Evolutionary conservation across 2,113 vertebrate genomes (phyloP).

Genomic region (Boulengeromyrus knoepffleri): DNA sequence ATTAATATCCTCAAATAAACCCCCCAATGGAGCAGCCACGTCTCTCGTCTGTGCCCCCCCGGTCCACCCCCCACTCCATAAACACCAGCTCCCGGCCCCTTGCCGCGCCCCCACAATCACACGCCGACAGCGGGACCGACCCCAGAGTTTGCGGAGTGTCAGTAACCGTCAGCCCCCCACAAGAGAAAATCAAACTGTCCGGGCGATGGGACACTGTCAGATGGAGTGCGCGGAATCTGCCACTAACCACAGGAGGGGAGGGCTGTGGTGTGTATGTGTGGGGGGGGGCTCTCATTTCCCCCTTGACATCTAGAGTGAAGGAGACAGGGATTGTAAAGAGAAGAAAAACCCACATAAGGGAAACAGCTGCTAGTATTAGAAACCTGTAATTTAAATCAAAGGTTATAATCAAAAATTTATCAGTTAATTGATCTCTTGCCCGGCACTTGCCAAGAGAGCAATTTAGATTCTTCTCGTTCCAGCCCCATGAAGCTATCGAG

Average conservation of each 20-base stretch:
- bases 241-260: conserved; percentile 19
- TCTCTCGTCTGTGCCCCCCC: background rate
- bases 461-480: conserved; percentile 29
- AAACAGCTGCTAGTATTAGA: conserved; percentile 31
- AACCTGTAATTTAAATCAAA: conserved; percentile 42
- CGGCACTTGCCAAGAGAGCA: conserved; percentile 35
- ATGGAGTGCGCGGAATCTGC: background rate
- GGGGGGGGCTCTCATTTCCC: conserved; percentile 22
- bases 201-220: conserved; percentile 21
- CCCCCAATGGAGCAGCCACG: background rate
- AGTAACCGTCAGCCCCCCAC: conserved; percentile 11
- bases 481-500: conserved; percentile 22
- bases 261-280: background rate
- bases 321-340: conserved; percentile 17
- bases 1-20: conserved; percentile 29
- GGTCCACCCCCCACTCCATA: background rate
- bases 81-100: background rate
- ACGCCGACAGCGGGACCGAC: conserved; percentile 8
- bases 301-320: conserved; percentile 26
- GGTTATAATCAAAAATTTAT: conserved; percentile 59
- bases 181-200: conserved; percentile 15
- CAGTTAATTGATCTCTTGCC: conserved; percentile 55
- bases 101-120: conserved; percentile 16
- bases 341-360: conserved; percentile 20
- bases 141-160: background rate